phyloP scores from a whole-genome alignment of 2,888 invertebrate species.

The Ophion ventricosus region DNA sequence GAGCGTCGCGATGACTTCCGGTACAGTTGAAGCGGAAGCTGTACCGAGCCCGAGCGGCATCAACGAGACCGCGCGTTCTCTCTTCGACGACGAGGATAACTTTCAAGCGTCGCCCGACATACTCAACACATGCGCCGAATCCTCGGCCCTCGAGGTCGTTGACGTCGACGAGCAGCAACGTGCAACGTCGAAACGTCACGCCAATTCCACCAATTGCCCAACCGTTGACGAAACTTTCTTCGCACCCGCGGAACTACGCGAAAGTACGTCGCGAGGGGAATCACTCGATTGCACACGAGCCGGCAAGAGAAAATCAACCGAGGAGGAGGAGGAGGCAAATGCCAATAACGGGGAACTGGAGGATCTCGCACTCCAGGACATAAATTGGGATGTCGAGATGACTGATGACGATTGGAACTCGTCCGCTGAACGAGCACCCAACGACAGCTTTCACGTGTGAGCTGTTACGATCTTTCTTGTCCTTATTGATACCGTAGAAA shows the following conservation, averaged over 20 bases:
- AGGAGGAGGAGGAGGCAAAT: background rate
- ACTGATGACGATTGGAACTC: constrained; percentile 52
- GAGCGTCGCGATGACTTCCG: constrained; percentile 28
- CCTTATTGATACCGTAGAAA: too few relatives aligned
- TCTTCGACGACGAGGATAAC: constrained; percentile 62
- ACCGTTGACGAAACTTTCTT: constrained; percentile 74
- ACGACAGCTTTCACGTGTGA: constrained; percentile 71
- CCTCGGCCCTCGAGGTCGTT: background rate
- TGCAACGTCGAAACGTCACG: background rate
- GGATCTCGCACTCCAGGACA: constrained; percentile 52
- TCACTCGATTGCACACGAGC: constrained; percentile 12
- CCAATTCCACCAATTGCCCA: background rate
- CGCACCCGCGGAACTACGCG: constrained; percentile 63
- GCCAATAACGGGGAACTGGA: constrained; percentile 33
- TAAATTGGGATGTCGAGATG: constrained; percentile 62
- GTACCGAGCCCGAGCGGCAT: constrained; percentile 39
- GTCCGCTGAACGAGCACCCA: constrained; percentile 60
- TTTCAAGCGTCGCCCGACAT: constrained; percentile 33
- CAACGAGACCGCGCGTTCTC: constrained; percentile 59
- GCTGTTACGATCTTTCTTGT: too few relatives aligned
- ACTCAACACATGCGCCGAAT: constrained; percentile 39
- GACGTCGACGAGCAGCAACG: too few relatives aligned
- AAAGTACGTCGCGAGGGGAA: background rate
- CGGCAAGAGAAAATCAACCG: constrained; percentile 22
- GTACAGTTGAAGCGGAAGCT: background rate